Conservation (phyloP, 2,797 vertebrate genomes). For the Micropoecilia bifurca region DNA sequence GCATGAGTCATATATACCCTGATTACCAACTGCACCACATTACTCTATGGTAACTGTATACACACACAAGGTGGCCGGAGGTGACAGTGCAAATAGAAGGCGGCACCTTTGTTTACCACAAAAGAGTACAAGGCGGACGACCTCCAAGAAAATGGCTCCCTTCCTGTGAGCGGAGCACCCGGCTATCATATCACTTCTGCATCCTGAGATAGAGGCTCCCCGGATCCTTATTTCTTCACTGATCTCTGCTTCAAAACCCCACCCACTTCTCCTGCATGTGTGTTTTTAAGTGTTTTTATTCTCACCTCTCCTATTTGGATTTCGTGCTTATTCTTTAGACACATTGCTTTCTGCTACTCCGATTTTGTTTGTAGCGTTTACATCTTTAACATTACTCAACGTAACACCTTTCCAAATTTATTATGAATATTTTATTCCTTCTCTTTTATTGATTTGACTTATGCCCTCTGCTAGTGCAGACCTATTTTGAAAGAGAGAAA, state of each 20-base stretch:
- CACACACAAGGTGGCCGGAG: slow-evolving; percentile 19
- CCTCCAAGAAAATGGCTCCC: background rate
- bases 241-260: slow-evolving; percentile 44
- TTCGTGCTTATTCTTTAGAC: slow-evolving; percentile 5
- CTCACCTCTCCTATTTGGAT: slow-evolving; percentile 10
- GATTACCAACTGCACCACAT: slow-evolving; percentile 42
- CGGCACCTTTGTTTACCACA: slow-evolving; percentile 7
- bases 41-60: slow-evolving; percentile 54
- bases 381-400: background rate
- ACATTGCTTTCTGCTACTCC: background rate
- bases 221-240: slow-evolving; percentile 14
- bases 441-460: background rate
- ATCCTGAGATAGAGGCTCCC: slow-evolving; percentile 27
- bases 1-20: slow-evolving; percentile 50
- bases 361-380: background rate
- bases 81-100: slow-evolving; percentile 40
- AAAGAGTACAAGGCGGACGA: background rate
- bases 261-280: slow-evolving; percentile 9
- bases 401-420: background rate
- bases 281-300: background rate
- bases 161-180: slow-evolving; percentile 3
- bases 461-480: background rate
- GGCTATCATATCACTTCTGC: slow-evolving; percentile 41
- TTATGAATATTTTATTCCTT: background rate
- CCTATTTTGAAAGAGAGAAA: background rate